A percentile compares a stretch with the other conserved stretches of the same genome.
phyloP scores from a whole-genome alignment of 2,888 invertebrate species.

The Mythimna ferrago region DNA sequence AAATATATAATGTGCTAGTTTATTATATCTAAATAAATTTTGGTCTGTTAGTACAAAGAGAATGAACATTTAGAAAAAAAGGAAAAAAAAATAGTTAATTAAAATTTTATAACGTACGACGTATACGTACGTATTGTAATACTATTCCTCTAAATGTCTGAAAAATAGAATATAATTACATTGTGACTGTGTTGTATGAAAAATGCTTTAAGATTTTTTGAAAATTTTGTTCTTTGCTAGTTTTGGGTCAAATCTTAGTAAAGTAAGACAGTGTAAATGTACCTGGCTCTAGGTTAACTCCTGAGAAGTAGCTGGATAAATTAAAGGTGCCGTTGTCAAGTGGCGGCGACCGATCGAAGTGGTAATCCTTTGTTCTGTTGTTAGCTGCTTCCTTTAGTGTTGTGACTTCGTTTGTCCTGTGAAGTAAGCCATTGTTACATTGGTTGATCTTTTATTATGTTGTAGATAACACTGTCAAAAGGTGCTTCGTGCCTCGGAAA shows the following conservation, averaged over 20 bases:
- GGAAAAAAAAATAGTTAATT: no score
- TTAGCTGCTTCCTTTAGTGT: conserved; percentile 82
- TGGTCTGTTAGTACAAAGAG: no score
- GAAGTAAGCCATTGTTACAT: conserved; percentile 32
- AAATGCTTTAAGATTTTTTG: no score
- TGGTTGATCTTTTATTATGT: background rate
- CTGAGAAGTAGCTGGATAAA: conserved; percentile 82
- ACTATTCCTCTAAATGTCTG: background rate
- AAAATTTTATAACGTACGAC: no score
- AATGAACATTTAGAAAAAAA: no score
- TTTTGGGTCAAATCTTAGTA: background rate
- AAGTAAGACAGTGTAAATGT: conserved; percentile 1
- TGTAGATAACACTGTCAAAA: background rate
- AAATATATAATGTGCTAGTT: no score
- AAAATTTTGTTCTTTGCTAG: no score
- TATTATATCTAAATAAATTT: no score
- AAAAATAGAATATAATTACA: background rate
- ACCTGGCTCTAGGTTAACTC: conserved; percentile 80
- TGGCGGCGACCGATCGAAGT: conserved; percentile 68
- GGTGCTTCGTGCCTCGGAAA: background rate
- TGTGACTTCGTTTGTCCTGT: conserved; percentile 88
- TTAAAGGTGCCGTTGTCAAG: conserved; percentile 79
- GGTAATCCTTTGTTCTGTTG: conserved; percentile 79
- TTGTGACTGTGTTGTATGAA: no score
- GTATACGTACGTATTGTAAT: no score